These are phyloP conservation scores for Drosophila takahashii DNA, from an alignment of 1,140 invertebrate species.

Conservation along the genomic window DNA sequence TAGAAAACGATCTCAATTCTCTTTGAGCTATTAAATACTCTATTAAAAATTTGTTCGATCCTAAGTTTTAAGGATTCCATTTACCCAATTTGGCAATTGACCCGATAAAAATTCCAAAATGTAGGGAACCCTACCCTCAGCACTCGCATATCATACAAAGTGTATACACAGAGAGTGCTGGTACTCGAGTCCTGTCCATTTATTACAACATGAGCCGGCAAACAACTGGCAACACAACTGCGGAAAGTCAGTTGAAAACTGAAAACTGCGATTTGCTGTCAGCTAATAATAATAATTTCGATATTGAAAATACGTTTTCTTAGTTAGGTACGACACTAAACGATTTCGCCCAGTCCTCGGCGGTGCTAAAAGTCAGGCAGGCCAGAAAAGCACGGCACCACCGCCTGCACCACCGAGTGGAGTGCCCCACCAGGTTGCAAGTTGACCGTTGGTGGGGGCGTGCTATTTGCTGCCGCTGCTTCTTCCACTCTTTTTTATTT, in stretches of 20 bases:
- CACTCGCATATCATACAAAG: slow-evolving; percentile 69
- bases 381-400: slow-evolving; percentile 10
- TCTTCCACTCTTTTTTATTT: slow-evolving; percentile 26
- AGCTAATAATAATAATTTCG: slow-evolving; percentile 84
- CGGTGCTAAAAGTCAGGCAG: slow-evolving; percentile 80
- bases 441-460: slow-evolving; percentile 81
- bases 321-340: slow-evolving; percentile 83
- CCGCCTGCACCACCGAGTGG: slow-evolving; percentile 1
- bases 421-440: slow-evolving; percentile 33
- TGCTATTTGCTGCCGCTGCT: slow-evolving; percentile 70
- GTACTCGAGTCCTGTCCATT: slow-evolving; percentile 59
- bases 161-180: slow-evolving; percentile 64
- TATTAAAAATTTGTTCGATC: no score
- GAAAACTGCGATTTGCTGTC: slow-evolving; percentile 83
- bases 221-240: slow-evolving; percentile 28
- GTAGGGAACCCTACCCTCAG: slow-evolving; percentile 43
- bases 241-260: slow-evolving; percentile 72
- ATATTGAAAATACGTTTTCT: slow-evolving; percentile 84
- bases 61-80: no score
- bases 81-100: slow-evolving; percentile 28
- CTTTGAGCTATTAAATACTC: no score
- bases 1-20: no score
- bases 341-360: slow-evolving; percentile 75
- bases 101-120: slow-evolving; percentile 3
- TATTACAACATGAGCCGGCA: slow-evolving; percentile 80